Evolutionary conservation across 2,888 invertebrate species (phyloP).

Genomic region (Diadromus collaris): DNA sequence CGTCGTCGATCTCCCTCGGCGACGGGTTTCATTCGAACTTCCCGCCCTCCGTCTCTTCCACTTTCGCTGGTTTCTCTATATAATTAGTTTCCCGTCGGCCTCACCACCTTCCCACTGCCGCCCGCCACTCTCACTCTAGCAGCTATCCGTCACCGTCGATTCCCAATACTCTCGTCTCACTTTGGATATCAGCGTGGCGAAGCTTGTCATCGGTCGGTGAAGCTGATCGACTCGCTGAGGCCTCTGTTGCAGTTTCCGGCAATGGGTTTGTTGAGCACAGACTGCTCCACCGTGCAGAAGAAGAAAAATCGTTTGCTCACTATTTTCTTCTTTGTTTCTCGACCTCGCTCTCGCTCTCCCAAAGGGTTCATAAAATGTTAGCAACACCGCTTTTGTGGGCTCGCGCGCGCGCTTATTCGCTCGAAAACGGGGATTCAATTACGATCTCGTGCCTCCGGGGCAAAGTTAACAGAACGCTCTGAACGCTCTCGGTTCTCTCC

Average conservation of each 20-base stretch:
- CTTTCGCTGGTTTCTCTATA: slow-evolving; percentile 63
- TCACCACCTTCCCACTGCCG: slow-evolving; percentile 48
- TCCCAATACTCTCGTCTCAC: slow-evolving; percentile 42
- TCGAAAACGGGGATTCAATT: slow-evolving; percentile 73
- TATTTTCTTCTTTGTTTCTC: slow-evolving; percentile 42
- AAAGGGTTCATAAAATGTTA: slow-evolving; percentile 59
- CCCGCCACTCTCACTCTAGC: neutral
- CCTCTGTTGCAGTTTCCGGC: too few species aligned
- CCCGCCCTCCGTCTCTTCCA: slow-evolving; percentile 26
- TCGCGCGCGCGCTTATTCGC: slow-evolving; percentile 68
- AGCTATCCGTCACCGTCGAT: neutral
- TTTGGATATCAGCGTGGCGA: neutral
- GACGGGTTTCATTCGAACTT: slow-evolving; percentile 42
- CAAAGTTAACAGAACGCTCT: slow-evolving; percentile 61
- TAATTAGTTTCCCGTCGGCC: slow-evolving; percentile 71
- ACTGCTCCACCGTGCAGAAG: slow-evolving; percentile 22
- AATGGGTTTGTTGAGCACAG: slow-evolving; percentile 8
- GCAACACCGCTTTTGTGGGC: slow-evolving; percentile 71
- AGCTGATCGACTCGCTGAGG: slow-evolving; percentile 26
- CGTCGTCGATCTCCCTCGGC: slow-evolving; percentile 18
- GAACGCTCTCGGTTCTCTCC: slow-evolving; percentile 30
- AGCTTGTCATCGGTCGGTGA: neutral
- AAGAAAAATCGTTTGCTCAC: neutral
- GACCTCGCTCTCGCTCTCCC: slow-evolving; percentile 43
- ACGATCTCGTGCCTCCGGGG: slow-evolving; percentile 66